phyloP scores from a whole-genome alignment of 2,113 vertebrate species.

The Bombycilla garrulus region DNA sequence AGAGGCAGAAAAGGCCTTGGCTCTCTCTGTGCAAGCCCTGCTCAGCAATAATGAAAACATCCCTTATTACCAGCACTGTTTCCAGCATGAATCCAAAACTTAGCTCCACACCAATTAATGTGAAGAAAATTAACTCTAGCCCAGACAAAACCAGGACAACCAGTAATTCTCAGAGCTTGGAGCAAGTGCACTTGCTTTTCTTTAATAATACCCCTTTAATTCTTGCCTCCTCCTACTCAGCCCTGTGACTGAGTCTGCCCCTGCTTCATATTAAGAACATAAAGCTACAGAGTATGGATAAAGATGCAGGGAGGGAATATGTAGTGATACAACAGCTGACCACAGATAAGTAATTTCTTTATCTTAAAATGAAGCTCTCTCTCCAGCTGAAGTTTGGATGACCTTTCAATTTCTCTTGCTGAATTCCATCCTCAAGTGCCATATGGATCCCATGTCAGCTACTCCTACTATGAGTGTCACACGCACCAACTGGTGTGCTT shows the following conservation, averaged over 20 bases:
- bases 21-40: not conserved
- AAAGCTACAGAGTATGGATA: not conserved
- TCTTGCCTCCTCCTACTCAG: not conserved
- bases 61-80: not conserved
- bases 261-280: not conserved
- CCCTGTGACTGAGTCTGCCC: not conserved
- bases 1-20: not conserved
- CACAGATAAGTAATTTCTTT: not conserved
- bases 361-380: not conserved
- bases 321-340: not conserved
- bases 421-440: not conserved
- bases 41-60: not conserved
- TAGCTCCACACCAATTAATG: not conserved
- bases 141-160: not conserved
- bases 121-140: not conserved
- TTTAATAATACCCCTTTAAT: not conserved
- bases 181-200: not conserved
- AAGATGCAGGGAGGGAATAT: not conserved
- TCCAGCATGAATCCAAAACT: not conserved
- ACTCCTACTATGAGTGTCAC: not conserved
- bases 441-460: not conserved
- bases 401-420: not conserved
- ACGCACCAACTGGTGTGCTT: not conserved
- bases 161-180: not conserved
- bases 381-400: not conserved